Percentiles rank a stretch among this genome's conserved stretches.
Evolutionary conservation across 2,113 vertebrate genomes (phyloP).

Genomic region (Marmota monax): DNA sequence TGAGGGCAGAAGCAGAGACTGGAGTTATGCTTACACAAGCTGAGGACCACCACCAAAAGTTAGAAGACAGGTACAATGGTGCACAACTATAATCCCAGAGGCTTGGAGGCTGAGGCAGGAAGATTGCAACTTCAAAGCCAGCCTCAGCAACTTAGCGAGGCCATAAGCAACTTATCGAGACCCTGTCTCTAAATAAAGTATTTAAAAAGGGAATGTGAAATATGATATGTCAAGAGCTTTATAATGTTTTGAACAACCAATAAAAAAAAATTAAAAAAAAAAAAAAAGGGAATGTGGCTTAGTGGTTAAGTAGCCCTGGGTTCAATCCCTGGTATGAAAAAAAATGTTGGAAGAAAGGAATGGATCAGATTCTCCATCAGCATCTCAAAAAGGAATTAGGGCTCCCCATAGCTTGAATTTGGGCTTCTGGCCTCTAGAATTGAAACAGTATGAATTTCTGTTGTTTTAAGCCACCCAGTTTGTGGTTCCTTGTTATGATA

Average conservation of each 20-base stretch:
- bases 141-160: not conserved
- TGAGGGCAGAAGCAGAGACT: not conserved
- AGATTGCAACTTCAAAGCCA: not conserved
- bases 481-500: not conserved
- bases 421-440: not conserved
- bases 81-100: not conserved
- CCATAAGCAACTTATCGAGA: not conserved
- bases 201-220: too few species aligned
- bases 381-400: not conserved
- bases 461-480: not conserved
- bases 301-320: too few species aligned
- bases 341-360: too few species aligned
- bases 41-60: not conserved
- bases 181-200: too few species aligned
- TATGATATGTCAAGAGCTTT: too few species aligned
- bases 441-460: not conserved
- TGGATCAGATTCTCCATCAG: not conserved
- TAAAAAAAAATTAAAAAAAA: too few species aligned
- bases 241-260: too few species aligned
- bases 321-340: too few species aligned
- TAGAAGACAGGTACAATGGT: too few species aligned
- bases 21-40: not conserved
- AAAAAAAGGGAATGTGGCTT: too few species aligned
- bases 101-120: not conserved
- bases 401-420: not conserved